Percentiles rank a stretch among this genome's conserved stretches.
phyloP scores from a whole-genome alignment of 2,113 vertebrate species.

The Petromus typicus region DNA sequence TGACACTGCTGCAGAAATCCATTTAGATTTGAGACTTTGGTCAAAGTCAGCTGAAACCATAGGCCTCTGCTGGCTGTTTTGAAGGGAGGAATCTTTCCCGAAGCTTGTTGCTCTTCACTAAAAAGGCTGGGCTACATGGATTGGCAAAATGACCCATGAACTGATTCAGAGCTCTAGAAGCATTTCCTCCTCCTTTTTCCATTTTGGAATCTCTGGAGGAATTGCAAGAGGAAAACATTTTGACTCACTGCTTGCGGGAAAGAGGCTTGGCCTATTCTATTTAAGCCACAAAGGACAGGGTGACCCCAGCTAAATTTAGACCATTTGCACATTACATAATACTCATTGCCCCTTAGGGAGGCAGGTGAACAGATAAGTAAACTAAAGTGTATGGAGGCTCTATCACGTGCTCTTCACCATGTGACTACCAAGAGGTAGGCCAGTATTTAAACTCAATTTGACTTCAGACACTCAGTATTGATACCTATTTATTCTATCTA shows the following conservation, averaged over 20 bases:
- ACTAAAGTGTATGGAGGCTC: slow-evolving; percentile 4
- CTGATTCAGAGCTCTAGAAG: neutral
- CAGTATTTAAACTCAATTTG: neutral
- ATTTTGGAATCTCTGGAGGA: neutral
- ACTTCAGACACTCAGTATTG: neutral
- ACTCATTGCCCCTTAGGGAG: slow-evolving; percentile 7
- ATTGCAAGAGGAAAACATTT: slow-evolving; percentile 3
- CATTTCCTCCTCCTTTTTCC: neutral
- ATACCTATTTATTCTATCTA: neutral
- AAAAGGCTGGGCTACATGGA: neutral
- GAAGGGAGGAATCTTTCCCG: neutral
- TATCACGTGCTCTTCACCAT: neutral
- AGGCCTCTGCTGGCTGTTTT: neutral
- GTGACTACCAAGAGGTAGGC: neutral
- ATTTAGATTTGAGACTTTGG: neutral
- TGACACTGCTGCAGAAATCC: neutral
- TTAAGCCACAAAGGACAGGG: slow-evolving; percentile 62
- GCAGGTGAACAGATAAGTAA: slow-evolving; percentile 57
- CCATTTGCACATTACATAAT: slow-evolving; percentile 45
- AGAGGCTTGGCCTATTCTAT: slow-evolving; percentile 48
- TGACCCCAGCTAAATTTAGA: slow-evolving; percentile 70
- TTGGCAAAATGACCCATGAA: neutral
- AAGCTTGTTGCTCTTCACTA: neutral
- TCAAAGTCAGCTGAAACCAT: neutral
- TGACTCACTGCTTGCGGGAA: neutral